phyloP scores from a whole-genome alignment of 2,888 invertebrate genomes.

The Malthinus flaveolus region DNA sequence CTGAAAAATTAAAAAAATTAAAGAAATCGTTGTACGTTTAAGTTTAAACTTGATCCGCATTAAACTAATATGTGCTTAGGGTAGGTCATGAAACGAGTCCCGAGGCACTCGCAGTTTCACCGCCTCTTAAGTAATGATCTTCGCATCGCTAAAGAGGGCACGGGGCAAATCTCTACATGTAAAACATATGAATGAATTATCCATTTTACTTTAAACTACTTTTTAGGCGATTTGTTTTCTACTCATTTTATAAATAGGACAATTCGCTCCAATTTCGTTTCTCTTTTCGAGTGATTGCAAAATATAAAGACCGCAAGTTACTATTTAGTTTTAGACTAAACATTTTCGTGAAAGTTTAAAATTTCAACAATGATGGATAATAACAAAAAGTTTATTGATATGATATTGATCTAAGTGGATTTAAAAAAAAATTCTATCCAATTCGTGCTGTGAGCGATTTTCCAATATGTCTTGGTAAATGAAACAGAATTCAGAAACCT shows the following conservation, averaged over 20 bases:
- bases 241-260: slow-evolving; percentile 3
- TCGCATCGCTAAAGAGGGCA: slow-evolving; percentile 41
- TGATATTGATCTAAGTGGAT: slow-evolving; percentile 2
- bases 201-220: slow-evolving; percentile 2
- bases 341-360: no score
- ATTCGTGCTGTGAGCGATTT: slow-evolving; percentile 14
- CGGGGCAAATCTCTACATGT: slow-evolving; percentile 42
- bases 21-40: slow-evolving; percentile 16
- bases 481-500: slow-evolving; percentile 26
- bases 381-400: neutral
- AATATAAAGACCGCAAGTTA: neutral
- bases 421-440: slow-evolving; percentile 2
- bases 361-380: no score
- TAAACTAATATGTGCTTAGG: slow-evolving; percentile 51
- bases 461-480: slow-evolving; percentile 24
- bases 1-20: slow-evolving; percentile 20
- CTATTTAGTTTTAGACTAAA: no score
- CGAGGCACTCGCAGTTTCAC: slow-evolving; percentile 45
- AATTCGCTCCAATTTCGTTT: neutral
- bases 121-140: slow-evolving; percentile 51
- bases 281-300: neutral
- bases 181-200: slow-evolving; percentile 35
- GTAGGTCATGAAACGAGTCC: slow-evolving; percentile 46
- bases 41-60: slow-evolving; percentile 40
- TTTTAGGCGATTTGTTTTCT: neutral